Evolutionary conservation across 2,113 vertebrate species (phyloP).

Genomic region (Cariama cristata): DNA sequence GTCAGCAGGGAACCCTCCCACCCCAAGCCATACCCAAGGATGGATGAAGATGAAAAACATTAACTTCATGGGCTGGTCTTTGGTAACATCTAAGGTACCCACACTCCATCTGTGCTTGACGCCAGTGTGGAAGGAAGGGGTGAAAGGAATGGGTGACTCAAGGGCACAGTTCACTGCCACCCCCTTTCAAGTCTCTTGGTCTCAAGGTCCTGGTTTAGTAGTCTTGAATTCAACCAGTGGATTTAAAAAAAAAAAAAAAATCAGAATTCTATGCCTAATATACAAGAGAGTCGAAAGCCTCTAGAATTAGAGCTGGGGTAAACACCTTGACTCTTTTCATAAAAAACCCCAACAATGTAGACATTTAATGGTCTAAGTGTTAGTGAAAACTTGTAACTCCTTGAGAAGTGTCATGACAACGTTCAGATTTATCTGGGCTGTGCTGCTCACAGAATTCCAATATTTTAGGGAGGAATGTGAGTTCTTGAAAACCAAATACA

Average conservation of each 20-base stretch:
- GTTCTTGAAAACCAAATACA: background rate
- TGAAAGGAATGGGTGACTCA: fast-evolving
- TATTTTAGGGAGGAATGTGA: background rate
- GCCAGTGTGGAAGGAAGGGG: background rate
- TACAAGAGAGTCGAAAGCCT: background rate
- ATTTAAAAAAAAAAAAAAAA: background rate
- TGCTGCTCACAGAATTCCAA: background rate
- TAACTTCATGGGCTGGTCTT: background rate
- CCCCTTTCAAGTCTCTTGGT: no score
- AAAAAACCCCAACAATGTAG: background rate
- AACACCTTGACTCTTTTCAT: background rate
- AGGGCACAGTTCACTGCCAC: background rate
- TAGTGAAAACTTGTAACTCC: background rate
- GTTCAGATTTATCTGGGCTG: background rate
- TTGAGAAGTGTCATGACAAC: background rate
- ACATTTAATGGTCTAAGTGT: background rate
- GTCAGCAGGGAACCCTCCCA: background rate
- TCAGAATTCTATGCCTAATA: background rate
- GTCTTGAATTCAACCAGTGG: background rate
- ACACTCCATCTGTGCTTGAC: background rate
- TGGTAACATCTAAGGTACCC: background rate
- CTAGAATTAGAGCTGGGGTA: background rate
- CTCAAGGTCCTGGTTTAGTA: background rate
- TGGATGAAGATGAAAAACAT: background rate
- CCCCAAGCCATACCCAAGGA: fast-evolving